phyloP scores from a whole-genome alignment of 2,797 vertebrate species.

The Gymnopithys bicolor region DNA sequence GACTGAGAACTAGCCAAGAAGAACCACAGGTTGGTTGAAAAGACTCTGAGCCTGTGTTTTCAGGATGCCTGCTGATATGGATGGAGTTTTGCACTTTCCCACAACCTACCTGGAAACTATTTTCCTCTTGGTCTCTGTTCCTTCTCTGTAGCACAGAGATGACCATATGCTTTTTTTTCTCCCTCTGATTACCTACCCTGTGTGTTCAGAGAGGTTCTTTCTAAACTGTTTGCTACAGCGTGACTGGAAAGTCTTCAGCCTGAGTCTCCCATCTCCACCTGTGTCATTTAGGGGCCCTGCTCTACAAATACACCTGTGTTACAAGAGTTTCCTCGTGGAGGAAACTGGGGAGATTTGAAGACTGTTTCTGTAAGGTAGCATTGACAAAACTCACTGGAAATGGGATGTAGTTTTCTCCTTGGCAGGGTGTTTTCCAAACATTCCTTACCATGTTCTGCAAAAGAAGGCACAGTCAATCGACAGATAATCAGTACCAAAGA shows the following conservation, averaged over 20 bases:
- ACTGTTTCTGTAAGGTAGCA: neutral
- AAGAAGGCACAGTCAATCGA: neutral
- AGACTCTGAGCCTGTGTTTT: neutral
- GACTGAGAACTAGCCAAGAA: neutral
- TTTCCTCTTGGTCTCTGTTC: neutral
- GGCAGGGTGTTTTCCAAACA: neutral
- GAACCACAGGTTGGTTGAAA: neutral
- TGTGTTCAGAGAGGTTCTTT: neutral
- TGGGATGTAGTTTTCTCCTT: accelerated
- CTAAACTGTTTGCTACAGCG: neutral
- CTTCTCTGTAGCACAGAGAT: neutral
- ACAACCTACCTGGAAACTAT: neutral
- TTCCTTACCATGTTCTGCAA: neutral
- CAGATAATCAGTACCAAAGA: neutral
- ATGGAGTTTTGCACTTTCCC: neutral
- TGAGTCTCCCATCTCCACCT: neutral
- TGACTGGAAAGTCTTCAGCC: neutral
- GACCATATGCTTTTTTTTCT: neutral
- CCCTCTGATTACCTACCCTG: neutral
- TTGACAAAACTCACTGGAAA: neutral
- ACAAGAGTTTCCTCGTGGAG: neutral
- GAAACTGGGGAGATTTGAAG: neutral
- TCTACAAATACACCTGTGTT: neutral
- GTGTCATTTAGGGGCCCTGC: neutral
- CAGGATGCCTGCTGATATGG: neutral